These are phyloP conservation scores for Drosophila subquinaria DNA, from an alignment of 2,888 invertebrate genomes.

Conservation along the genomic window DNA sequence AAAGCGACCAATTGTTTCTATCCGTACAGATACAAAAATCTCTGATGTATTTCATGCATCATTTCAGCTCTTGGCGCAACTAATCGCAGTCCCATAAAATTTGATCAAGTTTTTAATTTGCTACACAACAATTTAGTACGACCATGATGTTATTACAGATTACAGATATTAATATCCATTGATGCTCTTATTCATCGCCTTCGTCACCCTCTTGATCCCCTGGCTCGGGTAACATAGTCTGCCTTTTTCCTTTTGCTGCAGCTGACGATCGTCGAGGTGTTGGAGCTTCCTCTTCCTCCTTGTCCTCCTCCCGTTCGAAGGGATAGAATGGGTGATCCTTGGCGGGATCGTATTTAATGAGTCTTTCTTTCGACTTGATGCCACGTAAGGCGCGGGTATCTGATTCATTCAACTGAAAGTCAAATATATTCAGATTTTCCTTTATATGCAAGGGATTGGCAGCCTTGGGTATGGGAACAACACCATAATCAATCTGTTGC, in stretches of 20 bases:
- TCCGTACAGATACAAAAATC: conserved; percentile 6
- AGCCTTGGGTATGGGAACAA: conserved; percentile 88
- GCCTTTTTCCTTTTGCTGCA: background rate
- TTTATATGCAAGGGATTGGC: conserved; percentile 86
- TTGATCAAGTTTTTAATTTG: conserved; percentile 23
- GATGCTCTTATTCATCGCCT: conserved; percentile 20
- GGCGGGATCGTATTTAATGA: conserved; percentile 54
- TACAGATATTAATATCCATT: conserved; percentile 17
- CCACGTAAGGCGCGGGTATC: conserved; percentile 83
- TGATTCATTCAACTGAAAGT: conserved; percentile 87
- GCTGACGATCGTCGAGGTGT: background rate
- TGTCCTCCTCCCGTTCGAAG: conserved; percentile 56
- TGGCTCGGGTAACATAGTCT: background rate
- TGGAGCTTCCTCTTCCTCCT: conserved; percentile 15
- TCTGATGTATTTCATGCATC: conserved; percentile 63
- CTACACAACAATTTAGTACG: conserved; percentile 17
- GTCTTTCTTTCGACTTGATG: conserved; percentile 61
- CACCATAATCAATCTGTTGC: conserved; percentile 77
- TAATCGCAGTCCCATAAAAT: conserved; percentile 46
- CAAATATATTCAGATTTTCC: conserved; percentile 87
- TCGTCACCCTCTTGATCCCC: conserved; percentile 14
- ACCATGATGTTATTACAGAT: conserved; percentile 16
- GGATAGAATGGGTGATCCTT: conserved; percentile 68
- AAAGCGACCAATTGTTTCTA: conserved; percentile 28
- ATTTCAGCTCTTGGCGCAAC: conserved; percentile 70